phyloP scores from a whole-genome alignment of 2,113 vertebrate species.

The Chaetops frenatus region DNA sequence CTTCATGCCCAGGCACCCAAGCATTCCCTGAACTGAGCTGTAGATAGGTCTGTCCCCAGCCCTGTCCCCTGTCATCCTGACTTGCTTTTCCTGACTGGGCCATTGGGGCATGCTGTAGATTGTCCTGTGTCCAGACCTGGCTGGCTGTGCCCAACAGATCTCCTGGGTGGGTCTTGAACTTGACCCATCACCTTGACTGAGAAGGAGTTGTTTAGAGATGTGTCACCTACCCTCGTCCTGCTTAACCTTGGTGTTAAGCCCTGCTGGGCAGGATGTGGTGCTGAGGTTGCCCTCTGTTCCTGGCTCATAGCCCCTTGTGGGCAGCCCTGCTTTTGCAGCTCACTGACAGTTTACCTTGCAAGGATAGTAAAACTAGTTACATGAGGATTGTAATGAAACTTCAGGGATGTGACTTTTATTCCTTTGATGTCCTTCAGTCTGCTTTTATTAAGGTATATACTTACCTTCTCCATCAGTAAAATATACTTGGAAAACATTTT shows the following conservation, averaged over 20 bases:
- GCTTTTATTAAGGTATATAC: neutral
- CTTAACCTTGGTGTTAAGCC: neutral
- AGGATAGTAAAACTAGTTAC: neutral
- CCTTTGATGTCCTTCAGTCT: neutral
- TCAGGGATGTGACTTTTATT: neutral
- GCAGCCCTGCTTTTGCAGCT: neutral
- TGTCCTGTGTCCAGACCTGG: neutral
- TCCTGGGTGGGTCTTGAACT: neutral
- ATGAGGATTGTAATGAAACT: neutral
- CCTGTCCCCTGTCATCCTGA: neutral
- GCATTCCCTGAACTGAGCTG: neutral
- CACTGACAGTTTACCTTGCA: neutral
- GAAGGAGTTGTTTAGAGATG: neutral
- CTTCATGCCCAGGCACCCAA: neutral
- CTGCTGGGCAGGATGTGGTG: neutral
- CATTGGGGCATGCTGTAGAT: fast-evolving
- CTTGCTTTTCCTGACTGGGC: neutral
- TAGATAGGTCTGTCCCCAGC: neutral
- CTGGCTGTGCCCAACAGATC: neutral
- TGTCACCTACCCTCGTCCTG: neutral
- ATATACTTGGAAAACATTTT: neutral
- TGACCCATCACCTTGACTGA: neutral
- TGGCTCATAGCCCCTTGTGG: neutral
- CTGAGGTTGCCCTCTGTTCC: neutral
- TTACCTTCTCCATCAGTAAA: neutral